Conservation (phyloP, 1,140 invertebrate genomes). For the Caenorhabditis brenneri region DNA sequence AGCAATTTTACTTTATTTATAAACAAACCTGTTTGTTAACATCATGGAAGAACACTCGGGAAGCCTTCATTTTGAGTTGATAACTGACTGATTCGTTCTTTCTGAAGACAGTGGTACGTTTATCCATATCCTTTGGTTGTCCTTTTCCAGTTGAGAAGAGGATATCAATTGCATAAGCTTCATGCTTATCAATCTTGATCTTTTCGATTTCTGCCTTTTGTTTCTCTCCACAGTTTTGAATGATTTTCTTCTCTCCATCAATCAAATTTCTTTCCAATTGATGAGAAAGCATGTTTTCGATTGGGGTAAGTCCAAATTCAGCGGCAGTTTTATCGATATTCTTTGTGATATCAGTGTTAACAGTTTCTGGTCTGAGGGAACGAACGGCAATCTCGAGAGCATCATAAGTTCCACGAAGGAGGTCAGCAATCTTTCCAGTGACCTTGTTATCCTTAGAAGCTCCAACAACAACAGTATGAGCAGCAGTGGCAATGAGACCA, state of each 20-base stretch:
- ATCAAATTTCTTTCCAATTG: constrained; percentile 86
- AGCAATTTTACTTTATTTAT: not conserved
- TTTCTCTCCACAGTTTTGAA: constrained; percentile 94
- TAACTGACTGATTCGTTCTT: constrained; percentile 93
- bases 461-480: constrained; percentile 91
- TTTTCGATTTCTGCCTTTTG: constrained; percentile 96
- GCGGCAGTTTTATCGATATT: constrained; percentile 86
- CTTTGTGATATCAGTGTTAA: constrained; percentile 81
- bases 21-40: constrained; percentile 81
- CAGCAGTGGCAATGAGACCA: constrained; percentile 96
- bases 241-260: constrained; percentile 97
- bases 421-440: constrained; percentile 89
- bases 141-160: constrained; percentile 88
- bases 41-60: constrained; percentile 91
- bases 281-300: constrained; percentile 97
- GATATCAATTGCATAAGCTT: constrained; percentile 98
- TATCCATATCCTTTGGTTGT: constrained; percentile 86
- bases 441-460: constrained; percentile 74
- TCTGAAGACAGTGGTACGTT: constrained; percentile 94
- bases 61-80: constrained; percentile 93
- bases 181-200: constrained; percentile 90
- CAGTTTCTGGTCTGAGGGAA: constrained; percentile 87
- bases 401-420: constrained; percentile 89
- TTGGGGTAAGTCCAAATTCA: constrained; percentile 91
- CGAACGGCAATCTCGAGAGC: constrained; percentile 91